These are phyloP conservation scores for Callitettix versicolor DNA, from an alignment of 1,140 invertebrate species.

Conservation along the genomic window DNA sequence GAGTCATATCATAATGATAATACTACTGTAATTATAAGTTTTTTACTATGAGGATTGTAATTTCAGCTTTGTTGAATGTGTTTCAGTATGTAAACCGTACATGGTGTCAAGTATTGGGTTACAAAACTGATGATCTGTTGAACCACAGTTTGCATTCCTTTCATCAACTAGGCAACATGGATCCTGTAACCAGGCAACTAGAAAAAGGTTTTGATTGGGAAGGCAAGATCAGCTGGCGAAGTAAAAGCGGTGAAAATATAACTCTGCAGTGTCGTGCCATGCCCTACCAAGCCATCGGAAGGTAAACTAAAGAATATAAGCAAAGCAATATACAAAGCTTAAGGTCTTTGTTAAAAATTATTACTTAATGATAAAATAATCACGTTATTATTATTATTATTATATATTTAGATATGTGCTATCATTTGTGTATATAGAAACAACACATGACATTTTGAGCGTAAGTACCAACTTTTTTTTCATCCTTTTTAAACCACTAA, in stretches of 20 bases:
- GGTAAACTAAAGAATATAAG: slow-evolving; percentile 34
- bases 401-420: too few species aligned
- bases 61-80: too few species aligned
- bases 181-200: slow-evolving; percentile 50
- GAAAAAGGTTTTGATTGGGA: slow-evolving; percentile 75
- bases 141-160: slow-evolving; percentile 52
- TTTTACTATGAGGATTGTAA: too few species aligned
- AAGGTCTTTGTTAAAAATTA: too few species aligned
- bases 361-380: too few species aligned
- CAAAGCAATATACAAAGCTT: slow-evolving; percentile 24
- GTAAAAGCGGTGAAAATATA: slow-evolving; percentile 72
- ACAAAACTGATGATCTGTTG: slow-evolving; percentile 59
- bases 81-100: slow-evolving; percentile 70
- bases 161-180: slow-evolving; percentile 34
- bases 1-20: too few species aligned
- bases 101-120: slow-evolving; percentile 64
- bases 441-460: not conserved
- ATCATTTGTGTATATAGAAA: too few species aligned
- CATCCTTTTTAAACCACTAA: too few species aligned
- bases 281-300: slow-evolving; percentile 51
- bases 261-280: slow-evolving; percentile 63
- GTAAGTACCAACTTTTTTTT: not conserved
- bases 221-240: slow-evolving; percentile 67
- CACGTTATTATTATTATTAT: not conserved
- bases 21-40: too few species aligned